Base-by-base conservation (phyloP, 2,888 invertebrate species). In the Lamellibrachia satsuma region DNA sequence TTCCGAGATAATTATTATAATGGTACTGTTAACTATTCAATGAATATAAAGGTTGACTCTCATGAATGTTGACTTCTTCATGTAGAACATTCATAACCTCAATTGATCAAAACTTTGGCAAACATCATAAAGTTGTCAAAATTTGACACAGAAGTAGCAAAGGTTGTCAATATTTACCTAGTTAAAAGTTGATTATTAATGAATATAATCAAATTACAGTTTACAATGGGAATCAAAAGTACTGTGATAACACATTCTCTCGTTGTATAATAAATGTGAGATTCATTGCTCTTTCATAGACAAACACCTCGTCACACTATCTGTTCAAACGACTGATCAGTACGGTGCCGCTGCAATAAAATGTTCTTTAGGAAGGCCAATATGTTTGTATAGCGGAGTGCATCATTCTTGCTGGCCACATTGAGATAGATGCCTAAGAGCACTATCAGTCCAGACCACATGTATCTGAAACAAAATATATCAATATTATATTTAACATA, bases 391-490 rank as follows among this genome's bases (percentile, higher is more conserved):
- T 75, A 75, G 75, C 22, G 75, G 4, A 75, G 75, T 75, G 92
- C 94, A 92, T 95, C 95, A 94, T 97, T 97, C 96, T 99, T 99
- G 96, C 98, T 98, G 96, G 98, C 98, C 92, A 99, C 97, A 97
- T 99, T 99, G n/a, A 99, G 97, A 96, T 99, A 99, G 95, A 99
- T 99, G 7, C 99, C 99, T 57, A 98, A 94, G 0, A 99, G 97
- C 0, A 99, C 98, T 92, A 99, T 97, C 94, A 98, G 96, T 1
- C 99, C 99, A 0, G 99, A 98, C 98, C 99, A 99, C 0, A 98
- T 96, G 96, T 98, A 98, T 96, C 98, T 98, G 97, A 91, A 97
- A 97, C 52, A 52, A 91, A 92, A 92, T 15, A 39, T 39, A 39
- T 39, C 39, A 91, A 51, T n/a, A 90, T 0, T 55, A 90, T 90